Evolutionary conservation across 2,797 vertebrate species (phyloP), one percentile per base, ranked within the genome.

Genomic region (Rhyacichthys aspro): DNA sequence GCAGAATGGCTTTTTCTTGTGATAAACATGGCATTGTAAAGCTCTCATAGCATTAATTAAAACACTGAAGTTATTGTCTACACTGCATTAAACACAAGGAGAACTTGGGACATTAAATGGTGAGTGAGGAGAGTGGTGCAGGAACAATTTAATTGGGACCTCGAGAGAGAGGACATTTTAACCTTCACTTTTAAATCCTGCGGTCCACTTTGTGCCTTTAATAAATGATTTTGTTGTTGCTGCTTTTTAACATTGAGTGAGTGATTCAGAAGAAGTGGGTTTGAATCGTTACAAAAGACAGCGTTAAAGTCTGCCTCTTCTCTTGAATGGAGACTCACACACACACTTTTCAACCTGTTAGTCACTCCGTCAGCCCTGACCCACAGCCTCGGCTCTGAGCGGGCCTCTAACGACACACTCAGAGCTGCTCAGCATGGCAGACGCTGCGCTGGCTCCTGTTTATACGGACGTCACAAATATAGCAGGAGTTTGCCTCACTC

Each of bases 401-500:
- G 38, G 1, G 3, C 5, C 3, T 43, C 49, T 59, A n/a, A 60
- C 75, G 59, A 70, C 44, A 55, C 8, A 43, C 19, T 41, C 9
- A 17, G 63, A 46, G 54, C 67, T 17, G 70, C 63, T 66, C 47
- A 19, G 5, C 55, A 36, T 37, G 46, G 67, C 65, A 16, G 57
- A 63, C 14, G n/a, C 55, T 42, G 11, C 14, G 58, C 43, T 3
- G 59, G 60, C 74, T 74, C 34, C 50, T 87, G 79, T 91, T 90
- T 90, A 79, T 82, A 70, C 46, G 74, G 81, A 88, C 73, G 70
- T 86, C 75, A 76, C 81, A 89, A 81, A 86, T 86, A 81, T 80
- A 88, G 79, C 79, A 68, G 73, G 83, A 80, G 86, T 77, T 89
- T 81, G 73, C 81, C 73, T 90, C 77, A 72, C 74, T 89, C 72